Evolutionary conservation across 2,113 vertebrate species (phyloP).

Genomic region (Dromas ardeola): DNA sequence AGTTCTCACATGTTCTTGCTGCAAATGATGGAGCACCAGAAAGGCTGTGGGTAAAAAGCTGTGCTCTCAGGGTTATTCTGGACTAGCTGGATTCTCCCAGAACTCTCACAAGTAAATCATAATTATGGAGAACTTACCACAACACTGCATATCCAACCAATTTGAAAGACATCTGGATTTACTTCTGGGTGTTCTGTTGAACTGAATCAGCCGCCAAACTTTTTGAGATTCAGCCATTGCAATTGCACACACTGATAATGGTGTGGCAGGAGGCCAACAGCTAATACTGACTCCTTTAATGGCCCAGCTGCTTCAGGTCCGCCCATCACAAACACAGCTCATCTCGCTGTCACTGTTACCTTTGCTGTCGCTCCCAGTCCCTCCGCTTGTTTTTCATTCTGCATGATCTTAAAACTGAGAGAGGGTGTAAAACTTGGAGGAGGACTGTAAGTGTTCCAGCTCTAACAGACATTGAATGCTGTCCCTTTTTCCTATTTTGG

Average conservation of each 20-base stretch:
- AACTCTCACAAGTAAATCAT: neutral
- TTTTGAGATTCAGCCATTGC: neutral
- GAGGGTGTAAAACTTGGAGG: neutral
- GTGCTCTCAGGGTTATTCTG: neutral
- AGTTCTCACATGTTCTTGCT: neutral
- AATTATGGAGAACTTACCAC: neutral
- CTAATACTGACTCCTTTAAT: neutral
- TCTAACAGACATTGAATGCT: neutral
- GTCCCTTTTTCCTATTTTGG: neutral
- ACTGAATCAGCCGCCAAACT: neutral
- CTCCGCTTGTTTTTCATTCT: neutral
- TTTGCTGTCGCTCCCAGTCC: neutral
- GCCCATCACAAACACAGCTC: neutral
- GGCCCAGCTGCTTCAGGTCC: neutral
- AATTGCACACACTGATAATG: neutral
- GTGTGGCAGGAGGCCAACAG: neutral
- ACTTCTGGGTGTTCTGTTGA: slow-evolving; percentile 15
- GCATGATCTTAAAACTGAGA: neutral
- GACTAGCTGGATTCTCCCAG: neutral
- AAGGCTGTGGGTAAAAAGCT: neutral
- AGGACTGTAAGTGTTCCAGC: neutral
- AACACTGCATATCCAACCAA: neutral
- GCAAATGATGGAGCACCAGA: neutral
- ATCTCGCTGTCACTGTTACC: neutral
- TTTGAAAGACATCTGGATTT: slow-evolving; percentile 48